Evolutionary conservation across 2,797 vertebrate species (phyloP).

Genomic region (Ibycter americanus): DNA sequence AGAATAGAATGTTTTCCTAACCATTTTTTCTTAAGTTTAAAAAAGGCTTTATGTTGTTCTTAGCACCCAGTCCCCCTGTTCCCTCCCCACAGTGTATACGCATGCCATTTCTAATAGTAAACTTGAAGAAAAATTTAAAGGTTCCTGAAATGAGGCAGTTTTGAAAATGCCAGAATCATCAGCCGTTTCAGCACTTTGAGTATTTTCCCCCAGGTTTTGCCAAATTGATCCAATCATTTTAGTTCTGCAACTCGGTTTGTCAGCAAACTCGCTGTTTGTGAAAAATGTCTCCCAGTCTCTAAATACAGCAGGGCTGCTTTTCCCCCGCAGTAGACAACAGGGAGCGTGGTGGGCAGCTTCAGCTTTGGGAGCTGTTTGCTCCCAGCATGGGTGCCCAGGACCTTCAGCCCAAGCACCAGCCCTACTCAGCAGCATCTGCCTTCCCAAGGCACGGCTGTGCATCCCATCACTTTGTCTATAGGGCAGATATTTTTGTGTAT

Average conservation of each 20-base stretch:
- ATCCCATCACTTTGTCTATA: neutral
- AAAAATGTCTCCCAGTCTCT: neutral
- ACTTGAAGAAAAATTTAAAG: neutral
- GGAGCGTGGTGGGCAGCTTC: fast-evolving
- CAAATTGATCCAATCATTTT: slow-evolving; percentile 67
- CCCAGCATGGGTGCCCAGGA: neutral
- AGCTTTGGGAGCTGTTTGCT: neutral
- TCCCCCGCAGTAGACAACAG: neutral
- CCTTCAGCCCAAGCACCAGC: neutral
- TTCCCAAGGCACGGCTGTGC: neutral
- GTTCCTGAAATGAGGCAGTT: slow-evolving; percentile 47
- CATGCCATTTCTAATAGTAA: slow-evolving; percentile 6
- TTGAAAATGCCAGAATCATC: slow-evolving; percentile 60
- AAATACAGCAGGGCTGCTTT: neutral
- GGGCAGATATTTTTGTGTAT: neutral
- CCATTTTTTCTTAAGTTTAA: neutral
- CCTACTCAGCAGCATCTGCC: neutral
- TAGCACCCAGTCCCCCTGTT: neutral
- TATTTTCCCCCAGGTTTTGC: slow-evolving; percentile 50
- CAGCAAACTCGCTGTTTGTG: slow-evolving; percentile 35
- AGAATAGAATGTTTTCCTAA: neutral
- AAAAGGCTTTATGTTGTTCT: neutral
- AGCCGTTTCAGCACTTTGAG: slow-evolving; percentile 55
- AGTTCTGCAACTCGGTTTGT: slow-evolving; percentile 31
- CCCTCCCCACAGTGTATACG: neutral